Base-by-base conservation (phyloP, 2,113 vertebrate genomes). In the Steatornis caripensis region DNA sequence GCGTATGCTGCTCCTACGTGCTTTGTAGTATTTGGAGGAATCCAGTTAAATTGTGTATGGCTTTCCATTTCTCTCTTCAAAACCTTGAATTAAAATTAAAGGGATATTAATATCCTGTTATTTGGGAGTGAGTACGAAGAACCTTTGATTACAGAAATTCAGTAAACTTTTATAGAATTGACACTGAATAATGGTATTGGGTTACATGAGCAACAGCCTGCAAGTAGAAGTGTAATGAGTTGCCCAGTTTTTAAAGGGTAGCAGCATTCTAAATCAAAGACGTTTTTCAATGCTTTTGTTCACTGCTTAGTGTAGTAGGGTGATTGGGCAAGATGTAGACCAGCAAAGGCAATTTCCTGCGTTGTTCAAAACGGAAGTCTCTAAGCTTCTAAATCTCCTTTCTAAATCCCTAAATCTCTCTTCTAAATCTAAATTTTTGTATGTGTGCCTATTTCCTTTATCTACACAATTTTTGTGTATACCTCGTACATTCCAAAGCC, bases 81-180 rank as follows among this genome's bases (percentile, higher is more conserved):
- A 84, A 51, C 34, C 7, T 86, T 51, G 32, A 55, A 64, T 71
- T 79, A 61, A 93, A 96, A 66, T 81, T 41, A 53, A 74, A 83
- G 57, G 18, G 27, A 12, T 5, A 20, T 54, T 79, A 6, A 10
- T 51, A n/a, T 12, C 16, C 51, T 60, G 18, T 86, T 70, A 32
- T 37, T 89, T 92, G 17, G 39, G n/a, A 49, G 53, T 26, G 46
- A 71, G 21, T 49, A 18, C 23, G 62, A 76, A 54, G 39, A 54
- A 48, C 24, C 3, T 75, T 66, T 62, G 26, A 10, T 41, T 74
- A 58, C 36, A 65, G 61, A 75, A 79, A 45, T 45, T n/a, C 6
- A 71, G 32, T 60, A 37, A 10, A 22, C 46, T 53, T 53, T 81
- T 39, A 19, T 53, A 60, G 72, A 62, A 65, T 48, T 88, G 5